Conservation (phyloP, 1,140 invertebrate species). For the Ips nitidus region DNA sequence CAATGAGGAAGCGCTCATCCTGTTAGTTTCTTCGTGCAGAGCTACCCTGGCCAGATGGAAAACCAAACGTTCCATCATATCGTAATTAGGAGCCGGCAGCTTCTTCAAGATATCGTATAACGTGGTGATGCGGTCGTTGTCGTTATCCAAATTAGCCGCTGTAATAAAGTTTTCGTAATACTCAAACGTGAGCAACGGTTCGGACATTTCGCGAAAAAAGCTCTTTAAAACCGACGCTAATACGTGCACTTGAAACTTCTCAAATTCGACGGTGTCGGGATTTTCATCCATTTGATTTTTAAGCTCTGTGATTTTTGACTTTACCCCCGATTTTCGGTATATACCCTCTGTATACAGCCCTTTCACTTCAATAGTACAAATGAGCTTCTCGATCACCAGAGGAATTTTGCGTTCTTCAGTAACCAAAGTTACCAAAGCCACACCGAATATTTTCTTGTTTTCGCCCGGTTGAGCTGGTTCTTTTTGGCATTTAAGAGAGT, state of each 20-base stretch:
- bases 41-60: constrained; percentile 92
- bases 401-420: constrained; percentile 78
- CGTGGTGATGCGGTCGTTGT: constrained; percentile 78
- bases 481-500: constrained; percentile 63
- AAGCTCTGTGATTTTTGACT: constrained; percentile 76
- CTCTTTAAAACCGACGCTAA: constrained; percentile 88
- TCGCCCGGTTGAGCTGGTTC: constrained; percentile 58
- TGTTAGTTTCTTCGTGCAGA: constrained; percentile 82
- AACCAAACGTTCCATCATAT: constrained; percentile 88
- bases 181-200: constrained; percentile 90
- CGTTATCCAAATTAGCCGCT: constrained; percentile 79
- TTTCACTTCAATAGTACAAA: constrained; percentile 87
- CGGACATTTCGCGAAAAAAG: constrained; percentile 90
- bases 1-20: constrained; percentile 88
- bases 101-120: constrained; percentile 86
- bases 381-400: constrained; percentile 80
- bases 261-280: constrained; percentile 68
- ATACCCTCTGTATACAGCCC: constrained; percentile 91
- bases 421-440: constrained; percentile 71
- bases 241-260: constrained; percentile 81
- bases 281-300: constrained; percentile 73
- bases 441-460: constrained; percentile 72
- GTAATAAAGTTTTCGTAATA: constrained; percentile 92
- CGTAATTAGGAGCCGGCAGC: constrained; percentile 85
- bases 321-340: constrained; percentile 89